Conservation (phyloP, 2,113 vertebrate genomes). For the Lycocorax pyrrhopterus region DNA sequence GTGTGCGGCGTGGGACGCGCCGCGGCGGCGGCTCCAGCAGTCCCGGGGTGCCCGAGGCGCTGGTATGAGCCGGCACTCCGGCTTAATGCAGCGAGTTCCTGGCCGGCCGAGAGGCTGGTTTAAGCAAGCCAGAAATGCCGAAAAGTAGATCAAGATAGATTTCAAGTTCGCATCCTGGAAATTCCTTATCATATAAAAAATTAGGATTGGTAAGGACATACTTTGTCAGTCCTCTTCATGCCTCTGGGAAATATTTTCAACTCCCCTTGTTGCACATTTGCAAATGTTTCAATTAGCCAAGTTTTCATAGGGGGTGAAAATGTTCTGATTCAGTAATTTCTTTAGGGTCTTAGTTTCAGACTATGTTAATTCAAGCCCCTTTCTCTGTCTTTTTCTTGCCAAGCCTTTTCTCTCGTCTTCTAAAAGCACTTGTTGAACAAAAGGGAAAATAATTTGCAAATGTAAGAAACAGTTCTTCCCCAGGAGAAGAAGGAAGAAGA, state of each 20-base stretch:
- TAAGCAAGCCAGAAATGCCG: not conserved
- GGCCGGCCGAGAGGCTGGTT: not conserved
- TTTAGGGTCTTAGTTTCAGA: not conserved
- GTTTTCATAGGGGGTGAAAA: not conserved
- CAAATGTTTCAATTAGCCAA: not conserved
- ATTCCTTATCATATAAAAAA: not conserved
- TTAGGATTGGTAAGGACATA: not conserved
- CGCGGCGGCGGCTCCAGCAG: fast-evolving
- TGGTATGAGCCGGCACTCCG: not conserved
- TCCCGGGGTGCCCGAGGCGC: fast-evolving
- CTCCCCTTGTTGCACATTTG: fast-evolving
- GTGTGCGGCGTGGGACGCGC: fast-evolving
- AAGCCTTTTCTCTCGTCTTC: not conserved
- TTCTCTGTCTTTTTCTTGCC: not conserved
- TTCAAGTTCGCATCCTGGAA: not conserved
- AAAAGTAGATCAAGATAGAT: not conserved
- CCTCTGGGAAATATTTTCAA: not conserved
- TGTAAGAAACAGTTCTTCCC: not conserved
- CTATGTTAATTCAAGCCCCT: not conserved
- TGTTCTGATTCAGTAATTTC: not conserved
- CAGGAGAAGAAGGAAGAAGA: not conserved
- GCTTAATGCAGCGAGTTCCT: fast-evolving
- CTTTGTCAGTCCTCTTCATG: not conserved
- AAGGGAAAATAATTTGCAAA: not conserved
- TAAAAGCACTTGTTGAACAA: not conserved